Conservation (phyloP, 2,888 invertebrate species). For the Gymnoscelis rufifasciata region DNA sequence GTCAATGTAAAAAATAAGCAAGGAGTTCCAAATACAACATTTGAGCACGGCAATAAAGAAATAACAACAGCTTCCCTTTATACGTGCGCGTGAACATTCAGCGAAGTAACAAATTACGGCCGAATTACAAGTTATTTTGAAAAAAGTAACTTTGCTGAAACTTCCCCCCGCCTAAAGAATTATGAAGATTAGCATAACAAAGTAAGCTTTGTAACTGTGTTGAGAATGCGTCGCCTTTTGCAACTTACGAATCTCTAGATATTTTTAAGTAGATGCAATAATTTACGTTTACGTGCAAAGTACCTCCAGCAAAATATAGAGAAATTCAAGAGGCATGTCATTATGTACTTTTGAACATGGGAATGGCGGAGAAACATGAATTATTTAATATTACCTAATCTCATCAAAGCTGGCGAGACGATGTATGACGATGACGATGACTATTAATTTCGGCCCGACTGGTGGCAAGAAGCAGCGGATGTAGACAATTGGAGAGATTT, state of each 20-base stretch:
- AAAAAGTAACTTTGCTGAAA: conserved; percentile 67
- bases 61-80: conserved; percentile 23
- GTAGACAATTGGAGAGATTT: too few species aligned
- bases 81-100: conserved; percentile 48
- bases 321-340: too few species aligned
- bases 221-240: conserved; percentile 63
- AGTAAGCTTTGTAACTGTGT: conserved; percentile 69
- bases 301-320: too few species aligned
- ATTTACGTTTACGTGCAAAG: too few species aligned
- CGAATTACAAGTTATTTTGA: conserved; percentile 72
- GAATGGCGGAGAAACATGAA: too few species aligned
- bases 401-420: too few species aligned
- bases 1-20: background rate
- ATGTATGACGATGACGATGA: too few species aligned
- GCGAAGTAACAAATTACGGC: conserved; percentile 66
- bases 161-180: conserved; percentile 72
- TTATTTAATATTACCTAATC: too few species aligned
- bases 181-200: conserved; percentile 78
- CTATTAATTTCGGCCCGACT: too few species aligned
- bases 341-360: too few species aligned
- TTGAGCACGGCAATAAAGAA: conserved; percentile 1
- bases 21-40: background rate
- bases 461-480: too few species aligned
- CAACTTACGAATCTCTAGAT: conserved; percentile 52
- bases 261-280: conserved; percentile 12